Evolutionary conservation across 2,888 invertebrate species (phyloP).

Genomic region (Ophion ellenae): DNA sequence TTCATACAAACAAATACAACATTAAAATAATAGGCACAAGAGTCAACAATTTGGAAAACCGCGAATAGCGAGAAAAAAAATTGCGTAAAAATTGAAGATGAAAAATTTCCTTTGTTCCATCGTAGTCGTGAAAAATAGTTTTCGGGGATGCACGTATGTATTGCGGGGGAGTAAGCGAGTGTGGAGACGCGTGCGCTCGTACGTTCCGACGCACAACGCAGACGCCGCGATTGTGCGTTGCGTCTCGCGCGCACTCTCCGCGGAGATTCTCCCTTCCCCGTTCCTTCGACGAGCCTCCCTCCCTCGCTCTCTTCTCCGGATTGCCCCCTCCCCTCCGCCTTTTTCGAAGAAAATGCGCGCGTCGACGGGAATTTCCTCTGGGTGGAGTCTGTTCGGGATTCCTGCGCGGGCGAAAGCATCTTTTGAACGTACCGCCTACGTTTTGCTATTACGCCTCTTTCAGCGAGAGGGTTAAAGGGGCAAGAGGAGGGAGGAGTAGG

Average conservation of each 20-base stretch:
- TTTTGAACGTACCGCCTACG: constrained; percentile 49
- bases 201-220: constrained; percentile 40
- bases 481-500: neutral
- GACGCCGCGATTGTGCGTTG: constrained; percentile 45
- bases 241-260: constrained; percentile 3
- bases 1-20: no score
- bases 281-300: constrained; percentile 11
- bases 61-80: no score
- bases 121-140: no score
- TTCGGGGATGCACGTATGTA: neutral
- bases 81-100: no score
- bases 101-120: no score
- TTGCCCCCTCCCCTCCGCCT: constrained; percentile 36
- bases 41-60: no score
- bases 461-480: neutral
- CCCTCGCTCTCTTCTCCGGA: constrained; percentile 8
- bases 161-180: neutral
- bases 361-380: constrained; percentile 44
- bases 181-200: constrained; percentile 48
- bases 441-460: constrained; percentile 32
- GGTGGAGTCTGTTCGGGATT: constrained; percentile 54
- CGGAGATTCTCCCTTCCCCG: no score
- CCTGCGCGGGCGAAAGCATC: constrained; percentile 37
- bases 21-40: no score
- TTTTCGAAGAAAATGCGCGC: constrained; percentile 44